Evolutionary conservation across 2,113 vertebrate genomes (phyloP), one percentile per base, ranked within the genome.

Genomic region (Solenodon paradoxus): DNA sequence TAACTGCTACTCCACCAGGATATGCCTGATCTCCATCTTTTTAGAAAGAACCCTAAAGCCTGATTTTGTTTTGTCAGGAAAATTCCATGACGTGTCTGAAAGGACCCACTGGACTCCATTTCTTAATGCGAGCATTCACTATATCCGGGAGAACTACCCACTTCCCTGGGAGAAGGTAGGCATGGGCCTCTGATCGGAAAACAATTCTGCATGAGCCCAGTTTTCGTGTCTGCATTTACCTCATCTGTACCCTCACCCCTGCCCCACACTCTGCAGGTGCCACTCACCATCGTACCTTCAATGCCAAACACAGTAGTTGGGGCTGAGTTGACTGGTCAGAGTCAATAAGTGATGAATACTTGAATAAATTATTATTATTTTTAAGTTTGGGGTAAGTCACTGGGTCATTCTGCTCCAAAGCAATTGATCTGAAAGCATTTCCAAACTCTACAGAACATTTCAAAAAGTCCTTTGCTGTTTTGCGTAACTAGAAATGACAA

Each of bases 71-170:
- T 90, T 51, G 47, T 87, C 85, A 99, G 98, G 98, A 75, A 95
- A 74, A 82, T 98, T 96, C 66, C 98, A 97, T 78, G 96, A 97
- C 1, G 98, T 99, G 38, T 98, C 98, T 19, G 98, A 99, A 96
- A 98, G 98, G 40, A 98, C 98, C 32, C 98, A 99, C 51, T 99
- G 98, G 98, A 98, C 98, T 19, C 98, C 98, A 2, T 99, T 99
- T 95, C 98, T 99, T 51, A 98, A 94, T 9, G 92, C 98, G 30
- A 98, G 98, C 40, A 22, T 99, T 80, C 95, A 97, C 17, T 98
- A 98, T 42, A 98, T 99, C 92, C 98, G 98, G 61, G 98, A 94
- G 93, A 98, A 97, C 82, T 98, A 98, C 55, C 98, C 98, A 9
- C 97, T 97, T 15, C 98, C 98, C 81, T 99, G 98, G 98, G 97